Percentiles rank a stretch among this genome's conserved stretches.
phyloP scores from a whole-genome alignment of 2,888 invertebrate genomes.

The Drosophila anomelani region DNA sequence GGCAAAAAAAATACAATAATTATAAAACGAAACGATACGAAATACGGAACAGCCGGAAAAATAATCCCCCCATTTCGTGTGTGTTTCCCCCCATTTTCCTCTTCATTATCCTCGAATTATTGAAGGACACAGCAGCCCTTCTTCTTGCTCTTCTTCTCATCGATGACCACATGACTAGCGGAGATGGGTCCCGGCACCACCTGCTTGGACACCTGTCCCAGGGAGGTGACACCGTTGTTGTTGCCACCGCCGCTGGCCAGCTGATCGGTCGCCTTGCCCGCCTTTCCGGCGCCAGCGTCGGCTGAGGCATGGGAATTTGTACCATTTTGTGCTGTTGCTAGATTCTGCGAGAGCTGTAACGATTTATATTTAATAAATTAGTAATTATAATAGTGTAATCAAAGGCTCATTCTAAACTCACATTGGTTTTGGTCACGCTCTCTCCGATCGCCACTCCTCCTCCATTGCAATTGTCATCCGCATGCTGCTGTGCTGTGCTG shows the following conservation, averaged over 20 bases:
- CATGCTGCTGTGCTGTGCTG: constrained; percentile 81
- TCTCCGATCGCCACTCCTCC: constrained; percentile 71
- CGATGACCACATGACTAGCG: constrained; percentile 93
- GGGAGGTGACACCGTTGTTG: constrained; percentile 83
- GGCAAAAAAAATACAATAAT: constrained; percentile 22
- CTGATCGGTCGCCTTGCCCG: constrained; percentile 54
- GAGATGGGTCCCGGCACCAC: constrained; percentile 92
- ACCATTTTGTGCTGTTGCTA: constrained; percentile 85
- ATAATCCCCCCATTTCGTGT: constrained; percentile 10
- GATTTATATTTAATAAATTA: neutral
- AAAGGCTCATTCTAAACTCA: constrained; percentile 52
- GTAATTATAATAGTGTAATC: too few species aligned
- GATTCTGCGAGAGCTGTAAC: constrained; percentile 83
- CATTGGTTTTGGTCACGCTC: constrained; percentile 83
- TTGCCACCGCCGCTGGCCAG: constrained; percentile 62
- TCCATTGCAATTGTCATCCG: constrained; percentile 80
- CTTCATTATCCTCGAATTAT: constrained; percentile 85
- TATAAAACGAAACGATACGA: constrained; percentile 2
- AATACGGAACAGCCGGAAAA: constrained; percentile 32
- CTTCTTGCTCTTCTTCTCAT: constrained; percentile 96
- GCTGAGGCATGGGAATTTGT: constrained; percentile 83
- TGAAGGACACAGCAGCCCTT: constrained; percentile 97
- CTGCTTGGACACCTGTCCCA: constrained; percentile 85
- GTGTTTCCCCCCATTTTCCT: constrained; percentile 16
- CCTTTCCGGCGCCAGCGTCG: constrained; percentile 50